Evolutionary conservation across 2,888 invertebrate species (phyloP), one percentile per base, ranked within the genome.

Genomic region (Noctua janthina): DNA sequence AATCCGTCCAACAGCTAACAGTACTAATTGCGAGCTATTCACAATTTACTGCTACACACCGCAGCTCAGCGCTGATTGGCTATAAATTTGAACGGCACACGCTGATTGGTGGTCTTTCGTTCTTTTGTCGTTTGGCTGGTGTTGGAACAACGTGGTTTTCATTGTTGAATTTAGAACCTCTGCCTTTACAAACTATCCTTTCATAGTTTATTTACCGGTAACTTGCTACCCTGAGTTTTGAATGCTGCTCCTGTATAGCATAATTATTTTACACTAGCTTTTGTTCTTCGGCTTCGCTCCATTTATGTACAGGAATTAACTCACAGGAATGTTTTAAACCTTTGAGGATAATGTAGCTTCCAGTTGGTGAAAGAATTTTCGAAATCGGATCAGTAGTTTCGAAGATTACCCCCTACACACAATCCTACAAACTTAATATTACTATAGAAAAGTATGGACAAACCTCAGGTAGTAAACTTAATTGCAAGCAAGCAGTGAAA

Each of bases 51-150:
- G 89, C 88, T 88, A 76, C 86, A 74, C 82, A 89, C 88, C 91
- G 88, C 89, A 87, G 90, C 90, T 85, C 86, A 81, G 88, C 89
- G 88, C 91, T 94, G 94, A 95, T 95, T 95, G 94, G 94, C 95
- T 94, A 92, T 94, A 94, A 94, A 95, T 93, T 90, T 87, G 87
- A 87, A 88, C 77, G 81, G 86, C 77, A 76, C 71, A 56, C 90
- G 88, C 89, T 95, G 94, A 95, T 95, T 95, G 93, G 93, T 91
- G 88, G 90, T 84, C 76, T 84, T 91, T 87, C 83, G 87, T 89
- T 90, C 90, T 91, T 92, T 92, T 92, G 92, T 91, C 81, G 84
- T 64, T 69, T 79, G 80, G 51, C 80, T 85, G 64, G 83, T 85
- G 74, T 77, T 79, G 82, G 80, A 77, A 75, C 72, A 73, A 74